Base-by-base conservation (phyloP, 1,140 invertebrate species). In the Drosophila tani region DNA sequence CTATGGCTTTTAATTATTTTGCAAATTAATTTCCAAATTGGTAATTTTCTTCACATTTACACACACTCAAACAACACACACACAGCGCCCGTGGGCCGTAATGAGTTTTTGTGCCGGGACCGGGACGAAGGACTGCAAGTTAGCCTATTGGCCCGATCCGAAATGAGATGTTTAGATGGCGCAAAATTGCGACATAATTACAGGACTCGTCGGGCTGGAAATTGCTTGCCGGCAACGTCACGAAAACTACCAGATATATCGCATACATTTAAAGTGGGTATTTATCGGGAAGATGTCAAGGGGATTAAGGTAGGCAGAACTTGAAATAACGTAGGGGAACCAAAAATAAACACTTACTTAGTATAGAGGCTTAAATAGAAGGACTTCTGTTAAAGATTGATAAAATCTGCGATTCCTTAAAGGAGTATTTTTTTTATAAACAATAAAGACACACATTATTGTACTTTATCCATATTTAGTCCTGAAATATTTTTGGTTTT, bases 1-100 rank as follows among this genome's bases (percentile, higher is more conserved):
- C 66, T 74, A 90, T 90, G 74, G 85, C 86, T 91, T 91, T 90
- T 91, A 90, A 91, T 91, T 90, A 90, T 86, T 90, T 90, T 85
- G 67, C 82, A 90, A 90, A 90, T 90, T 90, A 90, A 86, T 90
- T 90, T 90, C 64, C 85, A 90, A 90, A 90, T 90, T 90, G 86
- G 75, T 91, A 90, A 90, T 90, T 85, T 85, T 85, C 85, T 90
- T 90, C 86, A 58, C 75, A 82, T 91, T 91, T 85, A 49, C 85
- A 77, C 71, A 70, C 56, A 47, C 45, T 40, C n/a, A 8, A 15
- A 55, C 35, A 51, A 41, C 51, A 35, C 29, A 53, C 51, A 40
- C 17, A 43, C 60, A 32, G 41, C 32, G 27, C 27, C 27, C 27
- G 27, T 29, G 6, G 24, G 27, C 47, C 62, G 49, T 87, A 87